Conservation (phyloP, 1,140 invertebrate genomes). For the Pseudomyrmex cubaensis region DNA sequence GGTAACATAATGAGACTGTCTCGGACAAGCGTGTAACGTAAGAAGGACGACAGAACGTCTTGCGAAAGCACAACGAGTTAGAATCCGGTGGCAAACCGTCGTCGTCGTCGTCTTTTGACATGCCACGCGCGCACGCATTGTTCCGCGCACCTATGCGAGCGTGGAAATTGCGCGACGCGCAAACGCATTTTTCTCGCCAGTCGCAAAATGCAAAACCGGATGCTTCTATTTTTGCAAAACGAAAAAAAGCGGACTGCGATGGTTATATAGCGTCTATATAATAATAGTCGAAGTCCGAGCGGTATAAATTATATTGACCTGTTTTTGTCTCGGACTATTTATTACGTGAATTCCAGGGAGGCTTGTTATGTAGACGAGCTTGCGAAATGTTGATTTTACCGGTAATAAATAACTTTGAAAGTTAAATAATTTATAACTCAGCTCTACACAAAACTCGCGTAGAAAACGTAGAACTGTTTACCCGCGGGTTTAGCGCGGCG, state of each 20-base stretch:
- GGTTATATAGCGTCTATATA: not conserved
- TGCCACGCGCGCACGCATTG: slow-evolving; percentile 44
- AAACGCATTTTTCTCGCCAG: slow-evolving; percentile 3
- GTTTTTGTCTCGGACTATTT: not conserved
- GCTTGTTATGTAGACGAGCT: not conserved
- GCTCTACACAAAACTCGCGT: slow-evolving; percentile 4
- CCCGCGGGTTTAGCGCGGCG: not conserved
- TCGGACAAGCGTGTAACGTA: slow-evolving; percentile 23
- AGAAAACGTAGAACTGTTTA: slow-evolving; percentile 23
- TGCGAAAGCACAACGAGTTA: slow-evolving; percentile 44
- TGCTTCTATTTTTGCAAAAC: slow-evolving; percentile 6
- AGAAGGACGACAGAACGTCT: slow-evolving; percentile 28
- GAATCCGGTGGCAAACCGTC: not conserved
- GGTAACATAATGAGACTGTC: slow-evolving; percentile 7
- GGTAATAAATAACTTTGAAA: too few relatives aligned
- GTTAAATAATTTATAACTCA: too few relatives aligned
- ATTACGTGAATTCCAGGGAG: not conserved
- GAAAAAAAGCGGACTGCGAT: not conserved
- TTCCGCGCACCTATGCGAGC: slow-evolving; percentile 45
- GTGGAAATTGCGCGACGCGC: slow-evolving; percentile 42
- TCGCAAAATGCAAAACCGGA: slow-evolving; percentile 21
- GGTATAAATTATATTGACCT: not conserved
- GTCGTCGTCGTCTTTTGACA: slow-evolving; percentile 47
- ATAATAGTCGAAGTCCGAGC: not conserved
- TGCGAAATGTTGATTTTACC: too few relatives aligned